Evolutionary conservation across 2,797 vertebrate species (phyloP).

Genomic region (Xenopus petersii): DNA sequence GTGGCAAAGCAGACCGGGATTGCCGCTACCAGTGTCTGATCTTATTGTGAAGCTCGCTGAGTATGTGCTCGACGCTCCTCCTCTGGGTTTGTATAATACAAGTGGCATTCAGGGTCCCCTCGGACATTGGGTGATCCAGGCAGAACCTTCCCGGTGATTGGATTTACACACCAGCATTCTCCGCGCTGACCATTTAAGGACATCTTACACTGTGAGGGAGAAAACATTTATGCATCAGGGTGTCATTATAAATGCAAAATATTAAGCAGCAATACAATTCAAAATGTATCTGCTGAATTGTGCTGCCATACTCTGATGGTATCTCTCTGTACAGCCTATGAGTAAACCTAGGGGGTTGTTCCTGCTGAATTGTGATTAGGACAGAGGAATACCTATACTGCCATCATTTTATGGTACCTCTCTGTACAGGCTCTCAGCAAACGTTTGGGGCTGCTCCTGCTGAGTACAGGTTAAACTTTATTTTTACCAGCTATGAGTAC

Average conservation of each 20-base stretch:
- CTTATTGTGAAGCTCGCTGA: constrained; percentile 60
- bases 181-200: constrained; percentile 91
- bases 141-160: constrained; percentile 82
- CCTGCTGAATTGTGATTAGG: too few relatives aligned
- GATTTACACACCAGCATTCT: constrained; percentile 95
- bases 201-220: constrained; percentile 87
- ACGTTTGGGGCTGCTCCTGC: too few relatives aligned
- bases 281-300: too few relatives aligned
- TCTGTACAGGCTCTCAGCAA: too few relatives aligned
- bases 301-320: too few relatives aligned
- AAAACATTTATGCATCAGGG: neutral
- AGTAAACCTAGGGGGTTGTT: too few relatives aligned
- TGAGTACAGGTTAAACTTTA: too few relatives aligned
- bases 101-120: constrained; percentile 90
- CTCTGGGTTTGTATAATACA: constrained; percentile 72
- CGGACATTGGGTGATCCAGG: constrained; percentile 79
- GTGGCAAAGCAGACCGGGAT: constrained; percentile 21
- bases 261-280: too few relatives aligned
- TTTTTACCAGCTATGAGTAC: too few relatives aligned
- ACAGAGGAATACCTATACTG: too few relatives aligned
- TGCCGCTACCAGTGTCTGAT: constrained; percentile 3
- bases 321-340: too few relatives aligned
- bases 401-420: too few relatives aligned
- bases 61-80: constrained; percentile 61
- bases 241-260: neutral